A percentile compares a stretch with the other conserved stretches of the same genome.
Conservation (phyloP, 2,113 vertebrate species). For the Bucco capensis region DNA sequence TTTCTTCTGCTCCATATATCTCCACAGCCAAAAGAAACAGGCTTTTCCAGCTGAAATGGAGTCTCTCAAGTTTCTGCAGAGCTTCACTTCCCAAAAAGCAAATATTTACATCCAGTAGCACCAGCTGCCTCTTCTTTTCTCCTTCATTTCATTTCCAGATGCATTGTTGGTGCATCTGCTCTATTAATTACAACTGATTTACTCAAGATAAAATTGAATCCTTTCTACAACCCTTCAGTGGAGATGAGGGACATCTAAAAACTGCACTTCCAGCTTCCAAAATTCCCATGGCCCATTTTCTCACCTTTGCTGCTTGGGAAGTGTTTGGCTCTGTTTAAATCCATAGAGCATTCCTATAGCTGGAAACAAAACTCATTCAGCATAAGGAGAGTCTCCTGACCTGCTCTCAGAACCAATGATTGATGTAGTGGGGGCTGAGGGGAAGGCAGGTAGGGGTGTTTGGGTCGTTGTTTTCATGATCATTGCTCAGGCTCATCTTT, state of each 20-base stretch:
- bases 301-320: slow-evolving; percentile 16
- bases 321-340: slow-evolving; percentile 10
- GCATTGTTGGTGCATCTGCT: slow-evolving; percentile 60
- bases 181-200: slow-evolving; percentile 62
- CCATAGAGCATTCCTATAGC: background rate
- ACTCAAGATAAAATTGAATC: slow-evolving; percentile 60
- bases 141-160: slow-evolving; percentile 32
- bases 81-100: slow-evolving; percentile 14
- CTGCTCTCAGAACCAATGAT: background rate
- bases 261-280: background rate
- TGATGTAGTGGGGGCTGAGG: background rate
- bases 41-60: background rate
- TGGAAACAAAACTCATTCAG: background rate
- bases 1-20: slow-evolving; percentile 39
- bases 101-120: slow-evolving; percentile 43
- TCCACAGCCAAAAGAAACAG: background rate
- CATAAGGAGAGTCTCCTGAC: background rate
- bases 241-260: background rate
- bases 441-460: background rate
- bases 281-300: slow-evolving; percentile 34
- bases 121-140: slow-evolving; percentile 38
- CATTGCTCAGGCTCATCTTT: background rate
- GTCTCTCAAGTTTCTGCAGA: slow-evolving; percentile 24
- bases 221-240: slow-evolving; percentile 42
- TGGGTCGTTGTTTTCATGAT: background rate